Evolutionary conservation across 2,113 vertebrate species (phyloP), one percentile per base, ranked within the genome.

Genomic region (Carlito syrichta): DNA sequence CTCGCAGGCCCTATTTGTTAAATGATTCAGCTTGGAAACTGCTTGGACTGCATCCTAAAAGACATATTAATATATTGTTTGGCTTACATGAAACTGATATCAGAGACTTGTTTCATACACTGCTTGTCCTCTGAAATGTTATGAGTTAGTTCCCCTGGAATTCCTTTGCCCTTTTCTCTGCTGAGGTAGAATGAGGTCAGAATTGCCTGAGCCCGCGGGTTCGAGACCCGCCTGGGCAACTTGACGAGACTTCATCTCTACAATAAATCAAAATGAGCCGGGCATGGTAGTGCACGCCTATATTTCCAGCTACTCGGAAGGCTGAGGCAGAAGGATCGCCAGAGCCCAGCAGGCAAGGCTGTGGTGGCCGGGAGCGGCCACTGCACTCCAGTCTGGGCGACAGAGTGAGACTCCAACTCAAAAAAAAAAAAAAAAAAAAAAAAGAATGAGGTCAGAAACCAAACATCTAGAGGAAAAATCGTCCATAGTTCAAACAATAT

Each of bases 381-480:
- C n/a, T n/a, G n/a, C n/a, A n/a, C n/a, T n/a, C n/a, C n/a, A n/a
- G n/a, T n/a, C n/a, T n/a, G n/a, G n/a, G n/a, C n/a, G n/a, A n/a
- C n/a, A n/a, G n/a, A n/a, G n/a, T n/a, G n/a, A n/a, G n/a, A n/a
- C n/a, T n/a, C n/a, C n/a, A n/a, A n/a, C n/a, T n/a, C n/a, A n/a
- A n/a, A n/a, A n/a, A n/a, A n/a, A n/a, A n/a, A n/a, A n/a, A n/a
- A n/a, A n/a, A n/a, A n/a, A n/a, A n/a, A n/a, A n/a, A n/a, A n/a
- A n/a, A n/a, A 88, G n/a, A 90, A 92, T 78, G 81, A 69, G 43
- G 58, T 88, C 94, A 35, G 94, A 94, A 98, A 95, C 40, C 45
- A 87, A 76, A 86, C 38, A n/a, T 87, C 76, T 87, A 13, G 30
- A 38, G 45, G 22, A 5, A 40, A 58, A 93, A 86, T 58, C 93